These are phyloP conservation scores for Enteromius fasciolatus DNA, from an alignment of 2,797 vertebrate species.

Conservation along the genomic window DNA sequence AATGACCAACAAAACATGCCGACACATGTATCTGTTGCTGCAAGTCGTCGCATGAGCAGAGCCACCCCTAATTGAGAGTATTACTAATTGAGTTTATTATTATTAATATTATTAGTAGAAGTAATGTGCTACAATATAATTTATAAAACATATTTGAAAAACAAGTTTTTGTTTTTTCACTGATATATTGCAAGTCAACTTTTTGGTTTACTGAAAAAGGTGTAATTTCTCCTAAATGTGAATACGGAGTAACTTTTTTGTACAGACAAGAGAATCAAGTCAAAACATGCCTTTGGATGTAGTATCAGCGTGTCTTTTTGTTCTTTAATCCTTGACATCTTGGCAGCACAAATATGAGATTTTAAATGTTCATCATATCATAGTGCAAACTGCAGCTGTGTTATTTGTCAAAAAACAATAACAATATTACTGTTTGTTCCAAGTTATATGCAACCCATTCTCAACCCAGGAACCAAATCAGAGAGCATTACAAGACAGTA, in stretches of 20 bases:
- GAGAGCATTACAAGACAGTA: conserved; percentile 24
- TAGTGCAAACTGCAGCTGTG: background rate
- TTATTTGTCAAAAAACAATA: background rate
- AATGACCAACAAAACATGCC: too few species aligned
- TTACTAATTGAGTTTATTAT: too few species aligned
- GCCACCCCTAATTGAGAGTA: too few species aligned
- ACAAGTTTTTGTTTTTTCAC: background rate
- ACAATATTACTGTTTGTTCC: background rate
- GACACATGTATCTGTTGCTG: too few species aligned
- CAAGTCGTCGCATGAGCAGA: too few species aligned
- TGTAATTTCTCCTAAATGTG: background rate
- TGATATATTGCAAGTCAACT: background rate
- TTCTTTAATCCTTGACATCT: conserved; percentile 1
- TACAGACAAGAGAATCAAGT: background rate
- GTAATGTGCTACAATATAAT: too few species aligned
- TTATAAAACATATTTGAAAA: too few species aligned
- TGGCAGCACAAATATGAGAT: background rate
- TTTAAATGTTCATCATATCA: background rate
- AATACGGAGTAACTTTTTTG: background rate
- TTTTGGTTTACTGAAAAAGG: background rate
- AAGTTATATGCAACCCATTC: background rate
- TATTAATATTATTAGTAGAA: too few species aligned
- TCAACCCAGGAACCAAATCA: background rate
- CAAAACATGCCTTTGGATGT: background rate
- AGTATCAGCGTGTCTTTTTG: background rate